Evolutionary conservation across 2,888 invertebrate species (phyloP), one percentile per base, ranked within the genome.

Genomic region (Hirtodrosophila trivittata): DNA sequence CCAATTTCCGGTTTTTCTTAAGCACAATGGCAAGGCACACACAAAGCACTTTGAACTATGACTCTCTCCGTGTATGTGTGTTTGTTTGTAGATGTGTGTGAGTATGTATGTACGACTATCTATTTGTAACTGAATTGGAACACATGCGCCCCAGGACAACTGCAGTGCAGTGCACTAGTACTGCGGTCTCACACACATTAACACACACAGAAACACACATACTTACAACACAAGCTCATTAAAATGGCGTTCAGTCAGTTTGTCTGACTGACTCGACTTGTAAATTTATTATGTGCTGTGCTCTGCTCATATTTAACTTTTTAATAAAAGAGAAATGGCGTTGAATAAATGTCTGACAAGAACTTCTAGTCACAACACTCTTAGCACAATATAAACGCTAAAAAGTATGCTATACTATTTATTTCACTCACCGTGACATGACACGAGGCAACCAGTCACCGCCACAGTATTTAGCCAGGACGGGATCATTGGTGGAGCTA

Each of bases 391-490:
- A n/a, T n/a, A n/a, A n/a, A n/a, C n/a, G n/a, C n/a, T n/a, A n/a
- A n/a, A n/a, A n/a, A n/a, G n/a, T n/a, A n/a, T n/a, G n/a, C 37
- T 41, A 9, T 47, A 45, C 32, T 8, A 18, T 45, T 30, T 28
- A 43, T 51, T 54, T 10, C 18, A 89, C 89, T 87, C 84, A 91
- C 91, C 94, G 92, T 49, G 94, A 93, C 16, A 95, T 93, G 47
- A 97, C 95, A 66, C 94, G 92, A 1, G 97, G 97, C 87, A 97
- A 91, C 94, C 94, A 94, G 89, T 95, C 96, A 1, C 97, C 96
- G 9, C 97, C 97, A 89, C 97, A 97, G 91, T 96, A 97, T 89
- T 96, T 94, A 67, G 96, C 93, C 80, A 97, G 92, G 47, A 97
- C 94, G 5, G 96, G 95, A 91, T 96, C 96, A 88, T 96, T 95